Evolutionary conservation across 2,113 vertebrate genomes (phyloP).

Genomic region (Aldabrachelys gigantea): DNA sequence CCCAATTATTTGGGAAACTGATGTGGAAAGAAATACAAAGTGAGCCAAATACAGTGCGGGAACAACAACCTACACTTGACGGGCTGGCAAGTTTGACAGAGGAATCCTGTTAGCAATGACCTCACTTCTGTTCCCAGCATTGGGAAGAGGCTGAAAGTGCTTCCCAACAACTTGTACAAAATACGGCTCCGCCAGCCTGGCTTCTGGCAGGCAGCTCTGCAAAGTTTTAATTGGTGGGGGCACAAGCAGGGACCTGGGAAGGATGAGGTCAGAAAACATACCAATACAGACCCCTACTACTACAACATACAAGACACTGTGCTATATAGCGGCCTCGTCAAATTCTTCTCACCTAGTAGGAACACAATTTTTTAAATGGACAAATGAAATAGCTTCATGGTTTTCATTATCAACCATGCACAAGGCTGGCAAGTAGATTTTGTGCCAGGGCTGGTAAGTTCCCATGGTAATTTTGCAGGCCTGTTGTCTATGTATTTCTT

Average conservation of each 20-base stretch:
- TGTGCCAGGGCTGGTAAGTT: background rate
- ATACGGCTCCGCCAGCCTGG: accelerated
- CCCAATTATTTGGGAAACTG: background rate
- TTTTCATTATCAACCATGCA: background rate
- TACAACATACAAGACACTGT: accelerated
- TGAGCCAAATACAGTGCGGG: background rate
- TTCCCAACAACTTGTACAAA: conserved; percentile 22
- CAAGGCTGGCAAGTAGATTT: background rate
- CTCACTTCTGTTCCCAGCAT: background rate
- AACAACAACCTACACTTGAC: conserved; percentile 23
- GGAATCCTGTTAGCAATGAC: background rate
- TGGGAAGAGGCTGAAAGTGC: conserved; percentile 7
- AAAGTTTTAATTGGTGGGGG: background rate
- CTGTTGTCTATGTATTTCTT: background rate
- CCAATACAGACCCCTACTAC: background rate
- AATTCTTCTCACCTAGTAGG: background rate
- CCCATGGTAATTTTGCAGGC: background rate
- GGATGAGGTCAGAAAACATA: background rate
- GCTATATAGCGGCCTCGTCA: background rate
- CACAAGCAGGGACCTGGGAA: accelerated
- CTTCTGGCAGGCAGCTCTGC: background rate
- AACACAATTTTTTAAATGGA: background rate
- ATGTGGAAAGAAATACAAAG: background rate
- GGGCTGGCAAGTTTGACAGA: conserved; percentile 30
- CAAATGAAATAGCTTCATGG: background rate